phyloP scores from a whole-genome alignment of 1,140 invertebrate species.

The Camponotus pennsylvanicus region DNA sequence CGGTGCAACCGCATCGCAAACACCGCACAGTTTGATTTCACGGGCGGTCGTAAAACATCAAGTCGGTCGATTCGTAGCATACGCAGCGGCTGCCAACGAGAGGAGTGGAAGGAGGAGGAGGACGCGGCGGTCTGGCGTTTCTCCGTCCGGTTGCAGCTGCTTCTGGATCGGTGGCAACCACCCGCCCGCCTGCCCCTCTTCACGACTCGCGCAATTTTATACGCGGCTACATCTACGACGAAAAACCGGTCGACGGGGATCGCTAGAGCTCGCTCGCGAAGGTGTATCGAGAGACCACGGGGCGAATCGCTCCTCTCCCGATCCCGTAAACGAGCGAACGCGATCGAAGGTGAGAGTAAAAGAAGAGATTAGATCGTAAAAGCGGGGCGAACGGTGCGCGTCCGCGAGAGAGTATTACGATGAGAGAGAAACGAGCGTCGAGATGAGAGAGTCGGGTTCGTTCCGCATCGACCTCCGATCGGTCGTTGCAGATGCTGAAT shows the following conservation, averaged over 20 bases:
- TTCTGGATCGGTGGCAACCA: slow-evolving; percentile 53
- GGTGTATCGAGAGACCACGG: slow-evolving; percentile 61
- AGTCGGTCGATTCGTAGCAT: slow-evolving; percentile 61
- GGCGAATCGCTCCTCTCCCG: slow-evolving; percentile 41
- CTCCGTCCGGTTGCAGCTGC: slow-evolving; percentile 64
- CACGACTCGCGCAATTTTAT: slow-evolving; percentile 62
- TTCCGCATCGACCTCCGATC: slow-evolving; percentile 49
- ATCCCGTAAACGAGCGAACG: slow-evolving; percentile 39
- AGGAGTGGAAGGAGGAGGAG: neutral
- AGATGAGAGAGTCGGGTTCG: slow-evolving; percentile 34
- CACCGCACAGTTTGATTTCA: slow-evolving; percentile 69
- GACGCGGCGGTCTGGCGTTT: neutral
- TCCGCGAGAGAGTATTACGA: slow-evolving; percentile 27
- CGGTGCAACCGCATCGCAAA: slow-evolving; percentile 61
- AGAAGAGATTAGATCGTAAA: slow-evolving; percentile 62
- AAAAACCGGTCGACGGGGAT: slow-evolving; percentile 69
- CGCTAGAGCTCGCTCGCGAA: slow-evolving; percentile 37
- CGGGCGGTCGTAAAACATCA: slow-evolving; percentile 69
- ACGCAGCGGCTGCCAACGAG: slow-evolving; percentile 35
- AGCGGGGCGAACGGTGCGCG: slow-evolving; percentile 45
- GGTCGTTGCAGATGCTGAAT: neutral
- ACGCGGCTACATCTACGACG: slow-evolving; percentile 54
- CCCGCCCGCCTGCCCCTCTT: slow-evolving; percentile 31
- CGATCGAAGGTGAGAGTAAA: slow-evolving; percentile 57
- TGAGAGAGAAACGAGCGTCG: slow-evolving; percentile 34